Evolutionary conservation across 2,113 vertebrate species (phyloP).

Genomic region (Canis aureus): DNA sequence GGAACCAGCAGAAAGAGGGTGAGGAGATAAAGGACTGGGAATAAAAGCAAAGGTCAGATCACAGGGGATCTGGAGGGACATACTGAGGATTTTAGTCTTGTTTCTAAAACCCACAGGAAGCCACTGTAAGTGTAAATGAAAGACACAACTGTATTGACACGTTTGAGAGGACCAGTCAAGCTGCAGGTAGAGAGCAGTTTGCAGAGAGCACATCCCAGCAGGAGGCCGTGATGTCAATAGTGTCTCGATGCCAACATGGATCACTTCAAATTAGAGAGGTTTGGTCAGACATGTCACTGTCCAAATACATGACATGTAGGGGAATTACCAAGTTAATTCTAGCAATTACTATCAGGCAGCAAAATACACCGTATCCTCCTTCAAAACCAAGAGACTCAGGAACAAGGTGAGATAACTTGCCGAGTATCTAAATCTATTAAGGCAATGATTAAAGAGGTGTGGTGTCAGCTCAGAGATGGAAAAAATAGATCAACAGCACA

Average conservation of each 20-base stretch:
- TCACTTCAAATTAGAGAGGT: neutral
- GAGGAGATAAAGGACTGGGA: neutral
- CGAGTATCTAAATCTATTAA: neutral
- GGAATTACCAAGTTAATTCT: neutral
- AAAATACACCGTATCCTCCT: neutral
- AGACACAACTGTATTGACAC: neutral
- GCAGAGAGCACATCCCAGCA: neutral
- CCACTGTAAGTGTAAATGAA: neutral
- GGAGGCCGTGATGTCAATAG: neutral
- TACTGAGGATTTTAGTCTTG: neutral
- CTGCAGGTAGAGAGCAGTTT: neutral
- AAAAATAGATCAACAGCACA: neutral
- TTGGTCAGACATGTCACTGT: neutral
- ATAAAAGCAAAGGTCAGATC: neutral
- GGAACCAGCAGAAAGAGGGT: neutral
- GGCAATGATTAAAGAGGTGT: neutral
- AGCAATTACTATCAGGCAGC: neutral
- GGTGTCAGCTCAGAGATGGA: neutral
- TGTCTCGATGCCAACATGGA: neutral
- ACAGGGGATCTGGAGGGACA: rapidly evolving
- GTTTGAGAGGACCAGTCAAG: neutral
- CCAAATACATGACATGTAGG: neutral
- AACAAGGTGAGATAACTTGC: neutral
- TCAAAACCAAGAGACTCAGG: neutral
- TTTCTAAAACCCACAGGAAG: neutral